Percentiles rank a stretch among this genome's conserved stretches.
Conservation (phyloP, 2,113 vertebrate genomes). For the Marmota monax region DNA sequence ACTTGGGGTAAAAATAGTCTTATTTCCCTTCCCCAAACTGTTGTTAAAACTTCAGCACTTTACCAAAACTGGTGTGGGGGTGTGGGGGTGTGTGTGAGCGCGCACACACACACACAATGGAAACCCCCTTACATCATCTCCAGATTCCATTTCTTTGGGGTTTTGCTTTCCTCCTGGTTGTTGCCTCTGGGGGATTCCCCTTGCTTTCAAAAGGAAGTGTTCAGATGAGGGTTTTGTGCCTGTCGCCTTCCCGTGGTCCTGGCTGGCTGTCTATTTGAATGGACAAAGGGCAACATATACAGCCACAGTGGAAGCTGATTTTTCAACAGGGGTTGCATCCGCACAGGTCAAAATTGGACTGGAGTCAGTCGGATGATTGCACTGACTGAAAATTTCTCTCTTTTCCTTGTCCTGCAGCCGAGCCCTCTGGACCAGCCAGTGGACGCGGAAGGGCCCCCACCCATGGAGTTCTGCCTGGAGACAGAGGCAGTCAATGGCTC, state of each 20-base stretch:
- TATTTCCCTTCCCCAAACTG: background rate
- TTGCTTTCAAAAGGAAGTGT: conserved; percentile 55
- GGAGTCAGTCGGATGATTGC: background rate
- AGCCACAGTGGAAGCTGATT: background rate
- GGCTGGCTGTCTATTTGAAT: background rate
- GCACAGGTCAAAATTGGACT: background rate
- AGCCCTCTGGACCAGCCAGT: background rate
- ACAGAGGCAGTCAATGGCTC: conserved; percentile 59
- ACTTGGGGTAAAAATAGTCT: background rate
- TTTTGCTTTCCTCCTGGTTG: conserved; percentile 47
- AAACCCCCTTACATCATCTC: background rate
- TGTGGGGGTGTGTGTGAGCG: no score
- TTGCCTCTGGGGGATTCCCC: background rate
- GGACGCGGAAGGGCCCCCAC: background rate
- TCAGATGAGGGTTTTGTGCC: conserved; percentile 6
- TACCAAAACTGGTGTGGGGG: background rate
- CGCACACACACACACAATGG: no score
- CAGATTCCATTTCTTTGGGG: background rate
- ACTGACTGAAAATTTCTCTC: background rate
- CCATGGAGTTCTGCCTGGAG: conserved; percentile 80
- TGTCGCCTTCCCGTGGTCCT: background rate
- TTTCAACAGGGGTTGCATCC: background rate
- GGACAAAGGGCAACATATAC: background rate
- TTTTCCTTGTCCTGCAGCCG: background rate
- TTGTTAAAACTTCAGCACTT: conserved; percentile 32